Base-by-base conservation (phyloP, 2,888 invertebrate genomes). In the Anoplius nigerrimus region DNA sequence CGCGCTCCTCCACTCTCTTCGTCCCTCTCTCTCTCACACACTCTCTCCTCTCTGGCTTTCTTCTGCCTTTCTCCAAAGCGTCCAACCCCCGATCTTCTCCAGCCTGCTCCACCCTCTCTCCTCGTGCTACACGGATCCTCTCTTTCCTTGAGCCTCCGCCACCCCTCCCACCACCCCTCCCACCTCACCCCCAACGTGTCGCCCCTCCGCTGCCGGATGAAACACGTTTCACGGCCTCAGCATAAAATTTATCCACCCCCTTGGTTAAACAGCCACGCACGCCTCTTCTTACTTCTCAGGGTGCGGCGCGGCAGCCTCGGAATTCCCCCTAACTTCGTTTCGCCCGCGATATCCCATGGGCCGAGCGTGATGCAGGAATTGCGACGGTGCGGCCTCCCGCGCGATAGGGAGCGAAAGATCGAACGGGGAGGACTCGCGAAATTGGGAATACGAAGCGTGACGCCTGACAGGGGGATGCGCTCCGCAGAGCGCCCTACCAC, bases 161-260 rank as follows among this genome's bases (percentile, higher is more conserved):
- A 20, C 34, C 60, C 43, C 58, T 62, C 68, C 27, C 62, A 68
- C 69, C 74, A 70, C 74, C 76, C 66, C n/a, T n/a, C n/a, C n/a
- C n/a, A n/a, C n/a, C n/a, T n/a, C n/a, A n/a, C n/a, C n/a, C n/a
- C n/a, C n/a, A n/a, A n/a, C n/a, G n/a, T n/a, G n/a, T n/a, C n/a
- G n/a, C 11, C 8, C 81, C 74, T 70, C 76, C 73, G 75, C 74
- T 74, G 79, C 77, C 79, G 81, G 80, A 86, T 86, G 88, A 89
- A 90, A 90, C 91, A 91, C 91, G 91, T 91, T 91, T 91, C 91
- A 91, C 91, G 90, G 91, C 91, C 92, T 92, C 91, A 82, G 84
- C 86, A 84, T 82, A 84, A 86, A 86, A 85, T 84, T 85, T 83
- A 85, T 84, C 82, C 86, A 83, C 72, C 86, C 86, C 84, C 82